These are phyloP conservation scores for Coregonus suidteri DNA, from an alignment of 2,797 vertebrate species.

Conservation along the genomic window DNA sequence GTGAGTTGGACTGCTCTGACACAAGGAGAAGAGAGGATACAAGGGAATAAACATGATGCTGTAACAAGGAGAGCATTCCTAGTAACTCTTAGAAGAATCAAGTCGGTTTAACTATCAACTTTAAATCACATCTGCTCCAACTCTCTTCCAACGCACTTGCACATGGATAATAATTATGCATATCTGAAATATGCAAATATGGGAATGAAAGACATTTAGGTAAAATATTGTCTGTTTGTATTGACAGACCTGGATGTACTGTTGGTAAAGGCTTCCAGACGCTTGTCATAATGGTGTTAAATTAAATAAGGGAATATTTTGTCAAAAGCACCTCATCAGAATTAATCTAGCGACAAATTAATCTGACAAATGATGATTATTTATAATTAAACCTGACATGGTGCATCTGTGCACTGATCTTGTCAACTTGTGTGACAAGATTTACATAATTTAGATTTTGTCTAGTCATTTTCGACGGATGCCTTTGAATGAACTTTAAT, in stretches of 20 bases:
- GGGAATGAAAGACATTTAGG: not conserved
- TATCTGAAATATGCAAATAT: not conserved
- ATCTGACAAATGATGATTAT: slow-evolving; percentile 57
- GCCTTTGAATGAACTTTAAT: slow-evolving; percentile 54
- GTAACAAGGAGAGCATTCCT: not conserved
- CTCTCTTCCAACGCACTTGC: not conserved
- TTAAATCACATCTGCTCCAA: not conserved
- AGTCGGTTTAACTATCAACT: not conserved
- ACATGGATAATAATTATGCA: not conserved
- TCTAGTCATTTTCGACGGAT: slow-evolving; percentile 50
- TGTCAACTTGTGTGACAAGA: slow-evolving; percentile 44
- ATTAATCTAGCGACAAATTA: slow-evolving; percentile 60
- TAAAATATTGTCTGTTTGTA: not conserved
- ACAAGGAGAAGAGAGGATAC: not conserved
- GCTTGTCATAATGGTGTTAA: slow-evolving; percentile 55
- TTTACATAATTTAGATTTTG: slow-evolving; percentile 54
- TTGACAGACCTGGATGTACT: not conserved
- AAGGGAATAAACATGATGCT: not conserved
- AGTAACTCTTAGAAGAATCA: too few relatives aligned
- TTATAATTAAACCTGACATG: slow-evolving; percentile 50
- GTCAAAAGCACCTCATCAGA: slow-evolving; percentile 29
- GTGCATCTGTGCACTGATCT: slow-evolving; percentile 33
- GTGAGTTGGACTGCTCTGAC: not conserved
- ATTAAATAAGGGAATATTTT: slow-evolving; percentile 53
- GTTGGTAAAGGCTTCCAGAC: slow-evolving; percentile 22